Evolutionary conservation across 2,797 vertebrate genomes (phyloP).

Genomic region (Phylloscopus collybita): DNA sequence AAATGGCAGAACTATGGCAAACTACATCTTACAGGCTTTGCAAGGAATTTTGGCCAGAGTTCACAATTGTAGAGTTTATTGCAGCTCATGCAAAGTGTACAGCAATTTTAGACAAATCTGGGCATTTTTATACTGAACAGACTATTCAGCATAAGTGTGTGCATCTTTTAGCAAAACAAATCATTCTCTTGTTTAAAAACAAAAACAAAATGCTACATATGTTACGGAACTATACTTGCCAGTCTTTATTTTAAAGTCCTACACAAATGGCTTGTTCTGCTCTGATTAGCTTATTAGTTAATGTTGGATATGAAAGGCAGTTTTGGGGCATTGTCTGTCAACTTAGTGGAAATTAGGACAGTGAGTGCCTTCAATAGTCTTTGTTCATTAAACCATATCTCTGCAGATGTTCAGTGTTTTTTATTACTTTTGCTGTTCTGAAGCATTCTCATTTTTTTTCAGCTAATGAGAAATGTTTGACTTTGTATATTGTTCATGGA

Average conservation of each 20-base stretch:
- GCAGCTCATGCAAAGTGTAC: background rate
- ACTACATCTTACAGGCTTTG: background rate
- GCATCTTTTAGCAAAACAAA: conserved; percentile 58
- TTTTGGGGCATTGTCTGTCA: conserved; percentile 81
- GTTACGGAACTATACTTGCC: conserved; percentile 50
- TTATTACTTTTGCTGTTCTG: conserved; percentile 64
- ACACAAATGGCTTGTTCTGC: conserved; percentile 76
- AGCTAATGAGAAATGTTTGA: conserved; percentile 49
- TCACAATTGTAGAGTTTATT: background rate
- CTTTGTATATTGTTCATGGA: background rate
- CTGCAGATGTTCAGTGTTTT: conserved; percentile 79
- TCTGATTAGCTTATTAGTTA: conserved; percentile 83
- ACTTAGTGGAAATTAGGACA: conserved; percentile 81
- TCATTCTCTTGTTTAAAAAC: conserved; percentile 64
- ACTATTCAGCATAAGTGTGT: conserved; percentile 58
- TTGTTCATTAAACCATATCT: conserved; percentile 81
- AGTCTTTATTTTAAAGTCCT: conserved; percentile 67
- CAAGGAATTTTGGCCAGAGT: conserved; percentile 19
- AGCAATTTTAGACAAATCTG: conserved; percentile 30
- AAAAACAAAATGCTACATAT: conserved; percentile 39
- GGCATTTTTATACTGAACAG: conserved; percentile 27
- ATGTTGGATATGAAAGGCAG: conserved; percentile 77
- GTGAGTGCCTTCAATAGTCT: conserved; percentile 78
- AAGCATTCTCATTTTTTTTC: conserved; percentile 52
- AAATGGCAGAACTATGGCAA: conserved; percentile 12